Evolutionary conservation across 2,888 invertebrate genomes (phyloP).

Genomic region (Epinotia brunnichana): DNA sequence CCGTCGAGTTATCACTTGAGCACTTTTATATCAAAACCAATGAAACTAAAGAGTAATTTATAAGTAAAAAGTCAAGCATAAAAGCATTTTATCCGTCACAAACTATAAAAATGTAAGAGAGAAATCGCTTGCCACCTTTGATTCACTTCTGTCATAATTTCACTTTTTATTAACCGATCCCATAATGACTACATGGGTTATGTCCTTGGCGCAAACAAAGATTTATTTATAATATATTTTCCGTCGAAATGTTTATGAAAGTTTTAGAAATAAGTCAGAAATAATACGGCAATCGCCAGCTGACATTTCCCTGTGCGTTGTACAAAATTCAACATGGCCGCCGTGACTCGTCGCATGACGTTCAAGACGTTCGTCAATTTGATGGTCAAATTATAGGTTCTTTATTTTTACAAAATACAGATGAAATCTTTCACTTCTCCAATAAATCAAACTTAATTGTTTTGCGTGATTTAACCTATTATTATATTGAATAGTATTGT

Average conservation of each 20-base stretch:
- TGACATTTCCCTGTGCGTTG: conserved; percentile 84
- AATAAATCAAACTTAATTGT: not conserved
- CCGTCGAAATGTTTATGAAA: conserved; percentile 67
- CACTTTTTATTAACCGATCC: conserved; percentile 60
- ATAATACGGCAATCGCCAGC: conserved; percentile 78
- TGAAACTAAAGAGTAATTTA: conserved; percentile 69
- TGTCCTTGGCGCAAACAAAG: conserved; percentile 45
- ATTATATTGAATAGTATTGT: not conserved
- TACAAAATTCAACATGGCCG: conserved; percentile 83
- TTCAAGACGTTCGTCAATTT: conserved; percentile 74
- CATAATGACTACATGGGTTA: conserved; percentile 51
- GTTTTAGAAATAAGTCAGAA: conserved; percentile 64
- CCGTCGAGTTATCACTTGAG: conserved; percentile 64
- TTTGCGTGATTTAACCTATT: not conserved
- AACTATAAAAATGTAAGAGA: conserved; percentile 80
- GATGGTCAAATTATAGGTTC: conserved; percentile 55
- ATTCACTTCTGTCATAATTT: conserved; percentile 77
- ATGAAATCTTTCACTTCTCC: not conserved
- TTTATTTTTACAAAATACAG: conserved; percentile 27
- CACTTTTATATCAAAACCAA: conserved; percentile 71
- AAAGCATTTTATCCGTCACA: conserved; percentile 78
- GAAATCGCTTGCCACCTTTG: conserved; percentile 80
- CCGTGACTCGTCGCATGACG: conserved; percentile 76
- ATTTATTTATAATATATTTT: conserved; percentile 56
- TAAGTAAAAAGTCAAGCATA: conserved; percentile 64